These are phyloP conservation scores for Stictocephala bisonia DNA, from an alignment of 2,888 invertebrate species.

Conservation along the genomic window DNA sequence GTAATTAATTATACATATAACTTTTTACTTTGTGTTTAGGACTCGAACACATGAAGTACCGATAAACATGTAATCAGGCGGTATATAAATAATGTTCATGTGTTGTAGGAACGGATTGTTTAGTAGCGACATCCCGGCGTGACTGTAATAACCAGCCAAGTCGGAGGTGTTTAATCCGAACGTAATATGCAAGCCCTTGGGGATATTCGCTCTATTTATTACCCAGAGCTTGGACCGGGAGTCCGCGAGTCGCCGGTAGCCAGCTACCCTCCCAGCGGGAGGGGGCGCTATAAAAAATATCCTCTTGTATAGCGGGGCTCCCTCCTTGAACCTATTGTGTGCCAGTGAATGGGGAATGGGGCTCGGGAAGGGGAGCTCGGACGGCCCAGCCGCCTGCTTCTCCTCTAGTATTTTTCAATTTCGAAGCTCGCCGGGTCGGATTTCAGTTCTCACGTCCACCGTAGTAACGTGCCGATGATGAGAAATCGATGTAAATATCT, in stretches of 20 bases:
- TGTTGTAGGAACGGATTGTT: too few relatives aligned
- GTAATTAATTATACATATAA: too few relatives aligned
- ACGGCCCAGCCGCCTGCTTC: conserved; percentile 11
- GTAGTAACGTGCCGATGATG: too few relatives aligned
- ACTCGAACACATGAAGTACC: too few relatives aligned
- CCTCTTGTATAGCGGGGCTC: conserved; percentile 44
- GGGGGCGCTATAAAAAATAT: conserved; percentile 46
- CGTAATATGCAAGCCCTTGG: conserved; percentile 22
- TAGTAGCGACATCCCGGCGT: neutral
- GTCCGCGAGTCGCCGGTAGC: conserved; percentile 9
- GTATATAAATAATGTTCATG: too few relatives aligned
- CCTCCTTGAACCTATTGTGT: conserved; percentile 44
- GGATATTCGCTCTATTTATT: conserved; percentile 38
- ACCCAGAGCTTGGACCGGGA: too few relatives aligned
- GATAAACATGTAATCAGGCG: neutral
- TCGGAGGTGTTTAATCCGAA: conserved; percentile 14
- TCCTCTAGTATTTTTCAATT: conserved; percentile 48
- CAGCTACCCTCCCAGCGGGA: conserved; percentile 37
- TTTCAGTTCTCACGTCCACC: conserved; percentile 25
- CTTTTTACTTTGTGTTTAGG: too few relatives aligned
- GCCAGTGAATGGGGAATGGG: conserved; percentile 23
- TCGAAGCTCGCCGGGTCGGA: conserved; percentile 43
- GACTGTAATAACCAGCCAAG: neutral
- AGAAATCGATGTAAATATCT: too few relatives aligned
- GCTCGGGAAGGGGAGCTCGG: too few relatives aligned